Base-by-base conservation (phyloP, 2,113 vertebrate species). In the Pterophyllum scalare region DNA sequence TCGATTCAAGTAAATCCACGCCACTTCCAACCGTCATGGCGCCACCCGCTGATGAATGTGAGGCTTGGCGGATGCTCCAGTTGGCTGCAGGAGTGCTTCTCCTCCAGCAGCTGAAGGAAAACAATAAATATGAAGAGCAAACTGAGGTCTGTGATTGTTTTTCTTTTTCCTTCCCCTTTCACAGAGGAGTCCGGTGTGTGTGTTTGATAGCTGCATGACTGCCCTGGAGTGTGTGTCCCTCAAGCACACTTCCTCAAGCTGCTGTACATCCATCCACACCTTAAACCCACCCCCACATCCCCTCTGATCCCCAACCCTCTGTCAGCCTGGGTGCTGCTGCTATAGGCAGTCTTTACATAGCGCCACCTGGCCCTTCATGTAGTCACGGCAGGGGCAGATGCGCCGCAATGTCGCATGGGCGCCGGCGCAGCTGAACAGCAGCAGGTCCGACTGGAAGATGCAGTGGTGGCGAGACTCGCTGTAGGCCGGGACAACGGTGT, bases 281-380 rank as follows among this genome's bases (percentile, higher is more conserved):
- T 24, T 8, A 12, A 7, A 52, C 40, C 46, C 2, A 2, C 52
- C 61, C 6, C 54, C 38, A 14, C 3, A 72, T 31, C 46, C 26
- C 19, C 13, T 14, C 46, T 72, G 26, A 52, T 24, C n/a, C 5
- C 4, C 59, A n/a, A 4, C 56, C 19, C 22, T 33, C 38, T 11
- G 10, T 61, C 38, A 20, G 81, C 43, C 3, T 5, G 33, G 11
- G 26, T 78, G 87, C 5, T 17, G 88, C 75, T 87, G 96, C 97
- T 99, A 99, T 97, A 99, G 96, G 92, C 98, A 99, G 96, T 96
- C 96, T 75, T 97, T 96, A 89, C 98, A 99, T 85, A 99, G 96
- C 0, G 98, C 98, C 91, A 99, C 98, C 95, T 99, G 98, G 91
- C 98, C 98, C 93, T 99, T 99, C 96, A 98, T 97, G 89, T 99